Evolutionary conservation across 1,140 invertebrate genomes (phyloP).

Genomic region (Drosophila guanche): DNA sequence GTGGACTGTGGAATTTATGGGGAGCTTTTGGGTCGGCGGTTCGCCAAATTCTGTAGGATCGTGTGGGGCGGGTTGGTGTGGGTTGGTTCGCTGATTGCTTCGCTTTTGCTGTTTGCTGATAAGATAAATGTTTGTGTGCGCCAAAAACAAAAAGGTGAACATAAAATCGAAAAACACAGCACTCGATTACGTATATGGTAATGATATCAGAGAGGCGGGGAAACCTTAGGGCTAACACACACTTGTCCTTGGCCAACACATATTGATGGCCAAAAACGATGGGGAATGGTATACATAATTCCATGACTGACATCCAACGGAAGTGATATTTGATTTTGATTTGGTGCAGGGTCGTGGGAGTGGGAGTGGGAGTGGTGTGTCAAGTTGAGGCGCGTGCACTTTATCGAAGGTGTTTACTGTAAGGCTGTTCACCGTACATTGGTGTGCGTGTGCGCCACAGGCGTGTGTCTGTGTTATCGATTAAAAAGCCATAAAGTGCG

Average conservation of each 20-base stretch:
- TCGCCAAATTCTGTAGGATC: not conserved
- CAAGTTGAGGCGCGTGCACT: conserved; percentile 38
- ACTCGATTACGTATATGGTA: conserved; percentile 67
- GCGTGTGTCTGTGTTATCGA: conserved; percentile 58
- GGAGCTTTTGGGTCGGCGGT: conserved; percentile 4
- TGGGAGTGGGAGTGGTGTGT: conserved; percentile 16
- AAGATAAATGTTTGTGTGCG: conserved; percentile 65
- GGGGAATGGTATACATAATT: conserved; percentile 6
- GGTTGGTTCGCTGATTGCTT: conserved; percentile 50
- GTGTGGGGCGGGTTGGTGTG: not conserved
- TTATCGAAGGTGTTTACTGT: conserved; percentile 58
- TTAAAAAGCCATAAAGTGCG: conserved; percentile 65
- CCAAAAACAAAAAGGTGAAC: conserved; percentile 45
- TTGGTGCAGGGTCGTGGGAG: conserved; percentile 9
- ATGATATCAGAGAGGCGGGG: conserved; percentile 40
- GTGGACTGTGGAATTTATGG: conserved; percentile 51
- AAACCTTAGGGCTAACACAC: not conserved
- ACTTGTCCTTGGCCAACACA: conserved; percentile 32
- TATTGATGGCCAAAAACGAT: conserved; percentile 24
- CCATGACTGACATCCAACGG: conserved; percentile 60
- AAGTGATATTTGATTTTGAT: conserved; percentile 46
- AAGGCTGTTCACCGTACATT: conserved; percentile 18
- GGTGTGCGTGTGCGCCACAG: conserved; percentile 40
- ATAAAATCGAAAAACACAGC: conserved; percentile 71
- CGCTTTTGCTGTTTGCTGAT: conserved; percentile 59